Base-by-base conservation (phyloP, 2,797 vertebrate genomes). In the Cetoscarus ocellatus region DNA sequence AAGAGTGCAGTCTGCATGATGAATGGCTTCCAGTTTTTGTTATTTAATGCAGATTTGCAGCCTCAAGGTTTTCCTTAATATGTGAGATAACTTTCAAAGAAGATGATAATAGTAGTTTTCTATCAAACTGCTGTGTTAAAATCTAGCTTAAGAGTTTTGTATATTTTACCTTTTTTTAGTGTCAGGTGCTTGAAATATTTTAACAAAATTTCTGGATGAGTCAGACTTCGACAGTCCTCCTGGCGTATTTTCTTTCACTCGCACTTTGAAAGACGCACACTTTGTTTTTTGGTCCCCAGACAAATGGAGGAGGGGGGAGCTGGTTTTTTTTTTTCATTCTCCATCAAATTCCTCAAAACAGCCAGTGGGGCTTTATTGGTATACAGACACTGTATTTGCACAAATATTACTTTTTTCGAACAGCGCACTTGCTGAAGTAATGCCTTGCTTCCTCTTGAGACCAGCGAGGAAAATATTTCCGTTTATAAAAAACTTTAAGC, bases 1-100 rank as follows among this genome's bases (percentile, higher is more conserved):
- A 71, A 83, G 75, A 85, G 61, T 60, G 44, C 68, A 80, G 60
- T 77, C 64, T 79, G 52, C 38, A 54, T 84, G 63, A 86, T 70
- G 43, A 75, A 87, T 82, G 65, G 19, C 57, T 75, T 60, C 58
- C 50, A 7, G 27, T 80, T 71, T 76, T 57, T 61, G 52, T 66
- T 45, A 78, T 70, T 47, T 70, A 66, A 81, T 83, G 67, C 80
- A 73, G 68, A 64, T 71, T 74, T 83, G 62, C 54, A 61, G 72
- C 82, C 67, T 67, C 44, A 14, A 14, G 69, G 60, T 72, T 83
- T 73, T 52, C 49, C 73, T 66, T 73, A 65, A 71, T 73, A 69
- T 74, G 56, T 79, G 34, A 66, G 79, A 64, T 17, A 64, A 59
- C 59, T 27, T 63, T 57, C 72, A 57, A 68, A 34, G 19, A 42